Percentiles rank a stretch among this genome's conserved stretches.
phyloP scores from a whole-genome alignment of 2,113 vertebrate genomes.

The Mesembrinibis cayennensis region DNA sequence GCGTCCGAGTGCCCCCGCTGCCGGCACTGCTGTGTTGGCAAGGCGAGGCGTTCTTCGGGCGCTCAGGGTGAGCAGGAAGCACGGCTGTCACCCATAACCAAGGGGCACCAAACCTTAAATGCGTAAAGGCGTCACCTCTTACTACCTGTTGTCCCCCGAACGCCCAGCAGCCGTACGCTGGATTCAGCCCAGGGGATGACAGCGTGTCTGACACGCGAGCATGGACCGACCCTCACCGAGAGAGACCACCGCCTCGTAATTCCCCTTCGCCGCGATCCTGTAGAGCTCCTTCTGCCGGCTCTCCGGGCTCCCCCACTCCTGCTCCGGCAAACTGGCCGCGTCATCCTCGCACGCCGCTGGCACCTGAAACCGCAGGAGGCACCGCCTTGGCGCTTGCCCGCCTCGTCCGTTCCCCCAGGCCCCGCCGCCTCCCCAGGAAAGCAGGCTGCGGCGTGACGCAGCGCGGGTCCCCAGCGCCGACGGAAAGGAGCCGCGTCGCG shows the following conservation, averaged over 20 bases:
- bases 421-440: neutral
- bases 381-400: neutral
- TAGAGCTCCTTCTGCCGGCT: constrained; percentile 68
- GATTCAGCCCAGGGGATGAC: neutral
- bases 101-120: neutral
- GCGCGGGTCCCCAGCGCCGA: fast-evolving
- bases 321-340: constrained; percentile 4
- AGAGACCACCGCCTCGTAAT: constrained; percentile 30
- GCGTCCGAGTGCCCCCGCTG: neutral
- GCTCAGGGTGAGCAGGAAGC: neutral
- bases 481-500: fast-evolving
- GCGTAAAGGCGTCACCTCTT: neutral
- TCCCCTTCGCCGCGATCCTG: constrained; percentile 33
- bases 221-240: constrained; percentile 50
- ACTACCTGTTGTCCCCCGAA: neutral
- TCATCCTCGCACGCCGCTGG: constrained; percentile 8
- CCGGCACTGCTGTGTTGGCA: neutral
- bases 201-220: fast-evolving
- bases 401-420: fast-evolving
- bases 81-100: neutral
- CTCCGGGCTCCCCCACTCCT: constrained; percentile 47
- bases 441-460: neutral
- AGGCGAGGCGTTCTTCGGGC: too few relatives aligned
- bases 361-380: constrained; percentile 58
- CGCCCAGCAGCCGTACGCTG: neutral